Base-by-base conservation (phyloP, 2,888 invertebrate genomes). In the Ennomos quercinarius region DNA sequence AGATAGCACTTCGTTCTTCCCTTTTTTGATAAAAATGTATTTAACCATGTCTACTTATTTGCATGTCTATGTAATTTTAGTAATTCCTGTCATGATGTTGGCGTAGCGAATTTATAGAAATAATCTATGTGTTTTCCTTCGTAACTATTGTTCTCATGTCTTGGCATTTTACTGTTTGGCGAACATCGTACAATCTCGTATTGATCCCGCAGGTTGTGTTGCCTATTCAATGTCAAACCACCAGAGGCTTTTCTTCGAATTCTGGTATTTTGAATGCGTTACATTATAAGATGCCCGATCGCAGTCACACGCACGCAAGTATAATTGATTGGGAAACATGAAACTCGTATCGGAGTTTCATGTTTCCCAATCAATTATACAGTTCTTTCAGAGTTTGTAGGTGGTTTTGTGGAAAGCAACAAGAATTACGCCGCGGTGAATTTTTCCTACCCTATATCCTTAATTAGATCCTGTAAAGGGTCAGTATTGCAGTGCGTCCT, bases 401-500 rank as follows among this genome's bases (percentile, higher is more conserved):
- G 13, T 49, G 17, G 10, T 41, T 10, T 27, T 13, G 10, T 10
- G 9, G 35, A 42, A 42, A 39, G 39, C 36, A 11, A 10, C n/a
- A 34, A 49, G 41, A 49, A 38, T 50, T 42, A 45, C 11, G 42
- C 48, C 9, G 43, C 13, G 12, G 49, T 38, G 43, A 42, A 10
- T 10, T 12, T 34, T 51, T 45, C 56, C 50, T 52, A 36, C 36
- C 55, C 58, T 47, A 34, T 34, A 44, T 61, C 58, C 61, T 50
- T 57, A 13, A 63, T 62, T 62, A 57, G 56, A 57, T 54, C 51
- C 60, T 17, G 9, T 13, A 61, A 36, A 44, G 62, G 59, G 68
- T 62, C 64, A 50, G 40, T 68, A 66, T 68, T 55, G 68, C 68
- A 68, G 66, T 13, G 13, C 10, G 53, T 60, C 42, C 56, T 13